Base-by-base conservation (phyloP, 2,797 vertebrate species). In the Amphiprion clarkii region DNA sequence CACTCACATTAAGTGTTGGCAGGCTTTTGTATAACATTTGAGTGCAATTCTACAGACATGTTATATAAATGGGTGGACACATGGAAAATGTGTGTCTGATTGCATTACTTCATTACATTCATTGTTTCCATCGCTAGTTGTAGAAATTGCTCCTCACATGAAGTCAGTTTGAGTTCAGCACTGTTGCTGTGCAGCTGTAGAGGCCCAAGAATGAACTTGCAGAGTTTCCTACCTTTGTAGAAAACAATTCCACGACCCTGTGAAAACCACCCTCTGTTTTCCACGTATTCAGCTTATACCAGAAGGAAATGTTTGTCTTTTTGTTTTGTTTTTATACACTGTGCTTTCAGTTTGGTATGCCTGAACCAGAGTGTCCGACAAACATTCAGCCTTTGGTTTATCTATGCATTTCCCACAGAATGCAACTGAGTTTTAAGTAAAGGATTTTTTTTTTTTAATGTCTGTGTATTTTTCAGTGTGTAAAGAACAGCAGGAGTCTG, bases 391-490 rank as follows among this genome's bases (percentile, higher is more conserved):
- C 17, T 21, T 49, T 19, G 21, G 19, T n/a, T 21, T 19, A 7
- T 9, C 0, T 17, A 7, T 48, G 2, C 19, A n/a, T 23, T 56
- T 71, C 64, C n/a, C 51, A 0, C 23, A 14, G 12, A 33, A 31
- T 53, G 21, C 61, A 56, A n/a, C 29, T 6, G 29, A 14, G 3
- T 33, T 59, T 23, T 3, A 7, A 78, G 27, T 12, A 9, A 42
- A 65, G n/a, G 9, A 39, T 49, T 57, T 27, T 52, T 23, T 79
- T 3, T 27, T 4, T 27, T 27, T 3, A 27, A 1, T 64, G 44
- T 40, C 17, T 17, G 1, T 71, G 1, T 85, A 1, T 82, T 57
- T 91, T 83, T 58, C 78, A 96, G 95, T 96, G 95, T 84, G 87
- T 91, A 2, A 51, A 27, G 55, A 76, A 94, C 88, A 95, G 94